Conservation (phyloP, 2,888 invertebrate genomes). For the Helleia helle region DNA sequence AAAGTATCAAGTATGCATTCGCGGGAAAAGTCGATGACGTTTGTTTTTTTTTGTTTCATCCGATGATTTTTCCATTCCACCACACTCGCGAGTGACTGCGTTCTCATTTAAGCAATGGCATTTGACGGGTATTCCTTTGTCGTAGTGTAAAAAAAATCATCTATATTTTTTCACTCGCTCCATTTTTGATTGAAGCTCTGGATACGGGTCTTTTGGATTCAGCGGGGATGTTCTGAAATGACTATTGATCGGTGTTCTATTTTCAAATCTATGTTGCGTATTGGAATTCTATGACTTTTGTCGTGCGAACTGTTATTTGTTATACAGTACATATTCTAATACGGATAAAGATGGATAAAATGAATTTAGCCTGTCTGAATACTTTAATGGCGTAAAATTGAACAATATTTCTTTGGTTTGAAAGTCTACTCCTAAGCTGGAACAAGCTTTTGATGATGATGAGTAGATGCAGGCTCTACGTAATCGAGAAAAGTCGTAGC, state of each 20-base stretch:
- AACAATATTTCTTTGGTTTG: no score
- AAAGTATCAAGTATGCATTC: slow-evolving; percentile 21
- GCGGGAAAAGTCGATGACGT: slow-evolving; percentile 45
- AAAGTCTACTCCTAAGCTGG: no score
- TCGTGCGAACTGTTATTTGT: no score
- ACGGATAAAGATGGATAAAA: no score
- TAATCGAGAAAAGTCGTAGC: no score
- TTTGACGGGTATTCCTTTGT: slow-evolving; percentile 63
- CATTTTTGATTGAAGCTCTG: slow-evolving; percentile 57
- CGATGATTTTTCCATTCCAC: slow-evolving; percentile 67
- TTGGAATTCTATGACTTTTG: slow-evolving; percentile 1
- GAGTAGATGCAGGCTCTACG: no score
- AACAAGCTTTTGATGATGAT: no score
- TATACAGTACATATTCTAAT: no score
- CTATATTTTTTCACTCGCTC: slow-evolving; percentile 34
- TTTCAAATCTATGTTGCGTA: slow-evolving; percentile 8
- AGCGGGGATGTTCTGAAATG: slow-evolving; percentile 14
- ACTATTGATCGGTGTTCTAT: slow-evolving; percentile 9
- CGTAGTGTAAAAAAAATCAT: slow-evolving; percentile 39
- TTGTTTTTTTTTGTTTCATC: slow-evolving; percentile 35
- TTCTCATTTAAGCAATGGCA: slow-evolving; percentile 71
- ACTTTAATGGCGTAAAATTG: no score
- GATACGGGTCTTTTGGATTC: slow-evolving; percentile 32
- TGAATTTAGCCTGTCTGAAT: no score
- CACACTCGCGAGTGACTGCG: slow-evolving; percentile 63